Evolutionary conservation across 2,888 invertebrate genomes (phyloP), one percentile per base, ranked within the genome.

Genomic region (Argyra leucocephala): DNA sequence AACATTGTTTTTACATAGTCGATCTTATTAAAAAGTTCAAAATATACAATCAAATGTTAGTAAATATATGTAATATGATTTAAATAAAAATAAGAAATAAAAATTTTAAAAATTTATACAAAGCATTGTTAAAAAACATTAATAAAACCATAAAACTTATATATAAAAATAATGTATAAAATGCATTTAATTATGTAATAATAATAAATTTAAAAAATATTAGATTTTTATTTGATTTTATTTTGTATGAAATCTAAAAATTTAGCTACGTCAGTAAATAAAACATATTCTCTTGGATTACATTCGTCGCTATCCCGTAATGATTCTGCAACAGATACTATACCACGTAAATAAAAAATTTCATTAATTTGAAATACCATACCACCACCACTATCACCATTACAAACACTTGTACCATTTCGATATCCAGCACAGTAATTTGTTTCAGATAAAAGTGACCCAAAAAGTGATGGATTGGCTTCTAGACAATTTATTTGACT

Each of bases 341-440:
- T 67, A n/a, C 70, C 70, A 18, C 70, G 62, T 26, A 70, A 22
- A 59, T 66, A 63, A 57, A 62, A 70, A 22, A 58, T 37, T n/a
- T 31, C 57, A 59, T 67, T 48, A 3, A 57, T 21, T 64, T 67
- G 63, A 5, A 83, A 74, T 22, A 76, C 70, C 69, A 82, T 78
- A 0, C 81, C 83, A 58, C 82, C 81, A 1, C 83, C 83, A 64
- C 83, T 82, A 69, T 83, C 83, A 1, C 82, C 83, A 59, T 82
- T 82, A 68, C 83, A 83, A 6, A 81, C 81, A 65, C 82, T 82
- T 4, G 78, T 81, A n/a, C 70, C 70, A 63, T 70, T 70, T 26
- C 66, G 57, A 64, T 63, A 69, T n/a, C 70, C 70, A 2, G 69
- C 70, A 65, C 70, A 70, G 59, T 57, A 70, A 59, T 66, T 69